phyloP scores from a whole-genome alignment of 2,888 invertebrate genomes.

The Cremastinae sp. region DNA sequence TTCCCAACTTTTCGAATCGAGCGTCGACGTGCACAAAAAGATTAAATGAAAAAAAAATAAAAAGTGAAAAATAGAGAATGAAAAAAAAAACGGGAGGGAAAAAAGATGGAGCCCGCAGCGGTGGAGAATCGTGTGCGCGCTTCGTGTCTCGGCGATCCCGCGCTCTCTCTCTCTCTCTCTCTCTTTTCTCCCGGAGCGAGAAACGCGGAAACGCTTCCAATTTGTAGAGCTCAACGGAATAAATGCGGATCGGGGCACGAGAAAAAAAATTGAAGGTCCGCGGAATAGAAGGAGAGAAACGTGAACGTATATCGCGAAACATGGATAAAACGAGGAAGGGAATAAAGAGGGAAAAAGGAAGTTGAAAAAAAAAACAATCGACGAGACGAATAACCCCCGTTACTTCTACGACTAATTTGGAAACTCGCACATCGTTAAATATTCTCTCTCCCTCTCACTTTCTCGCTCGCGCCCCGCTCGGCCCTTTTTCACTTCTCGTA shows the following conservation, averaged over 20 bases:
- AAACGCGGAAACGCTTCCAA: conserved; percentile 59
- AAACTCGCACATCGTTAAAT: conserved; percentile 59
- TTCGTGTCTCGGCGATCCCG: conserved; percentile 40
- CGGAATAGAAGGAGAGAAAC: conserved; percentile 35
- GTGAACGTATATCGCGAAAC: conserved; percentile 7
- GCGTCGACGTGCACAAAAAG: conserved; percentile 55
- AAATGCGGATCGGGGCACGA: conserved; percentile 49
- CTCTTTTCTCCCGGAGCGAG: conserved; percentile 48
- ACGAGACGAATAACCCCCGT: conserved; percentile 56
- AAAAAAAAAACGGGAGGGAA: conserved; percentile 22
- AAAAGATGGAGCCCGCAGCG: conserved; percentile 47
- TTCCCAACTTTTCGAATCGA: conserved; percentile 66
- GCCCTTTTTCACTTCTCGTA: conserved; percentile 48
- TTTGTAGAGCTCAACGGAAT: conserved; percentile 60
- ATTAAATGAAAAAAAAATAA: conserved; percentile 10
- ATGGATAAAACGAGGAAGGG: conserved; percentile 3
- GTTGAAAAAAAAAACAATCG: conserved; percentile 36
- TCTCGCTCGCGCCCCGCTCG: conserved; percentile 2
- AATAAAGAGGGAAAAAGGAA: not conserved
- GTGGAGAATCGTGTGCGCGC: conserved; percentile 30
- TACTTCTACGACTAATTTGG: conserved; percentile 62
- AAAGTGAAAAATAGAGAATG: conserved; percentile 39
- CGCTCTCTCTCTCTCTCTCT: conserved; percentile 36
- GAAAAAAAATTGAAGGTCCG: conserved; percentile 31
- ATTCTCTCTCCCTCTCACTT: conserved; percentile 21